These are phyloP conservation scores for Rhinoraja longicauda DNA, from an alignment of 2,797 vertebrate species.

Conservation along the genomic window DNA sequence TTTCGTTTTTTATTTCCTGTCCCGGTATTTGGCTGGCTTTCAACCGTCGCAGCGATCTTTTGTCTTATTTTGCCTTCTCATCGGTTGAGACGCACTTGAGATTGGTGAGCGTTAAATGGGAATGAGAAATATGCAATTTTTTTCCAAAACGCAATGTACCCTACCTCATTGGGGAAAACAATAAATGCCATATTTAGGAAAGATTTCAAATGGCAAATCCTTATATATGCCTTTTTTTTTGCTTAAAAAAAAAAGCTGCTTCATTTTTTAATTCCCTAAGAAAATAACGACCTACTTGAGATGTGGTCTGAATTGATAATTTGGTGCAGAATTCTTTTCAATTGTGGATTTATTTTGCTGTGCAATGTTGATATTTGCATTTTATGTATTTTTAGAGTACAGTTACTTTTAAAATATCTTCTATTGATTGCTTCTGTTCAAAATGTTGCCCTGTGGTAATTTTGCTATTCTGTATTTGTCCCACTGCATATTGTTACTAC, in stretches of 20 bases:
- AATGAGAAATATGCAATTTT: slow-evolving; percentile 4
- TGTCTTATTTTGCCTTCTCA: slow-evolving; percentile 20
- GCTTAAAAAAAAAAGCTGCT: background rate
- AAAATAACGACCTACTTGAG: background rate
- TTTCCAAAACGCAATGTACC: background rate
- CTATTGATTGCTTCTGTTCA: background rate
- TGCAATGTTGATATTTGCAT: background rate
- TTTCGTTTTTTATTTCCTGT: slow-evolving; percentile 28
- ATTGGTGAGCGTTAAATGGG: slow-evolving; percentile 32
- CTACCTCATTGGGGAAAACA: background rate
- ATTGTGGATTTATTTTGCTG: background rate
- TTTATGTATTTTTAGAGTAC: background rate
- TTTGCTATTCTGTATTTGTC: background rate
- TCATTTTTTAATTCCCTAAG: background rate
- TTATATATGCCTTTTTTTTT: background rate
- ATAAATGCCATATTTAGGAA: slow-evolving; percentile 7
- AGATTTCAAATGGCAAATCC: background rate
- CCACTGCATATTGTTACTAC: background rate
- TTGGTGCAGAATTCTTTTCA: background rate
- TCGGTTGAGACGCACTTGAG: slow-evolving; percentile 5
- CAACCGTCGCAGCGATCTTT: slow-evolving; percentile 17
- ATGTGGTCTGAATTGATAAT: slow-evolving; percentile 15
- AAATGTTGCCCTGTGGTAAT: background rate
- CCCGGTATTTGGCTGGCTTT: slow-evolving; percentile 28
- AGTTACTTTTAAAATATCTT: background rate